These are phyloP conservation scores for Pseudomyrmex pallidus DNA, from an alignment of 1,140 invertebrate genomes.

Conservation along the genomic window DNA sequence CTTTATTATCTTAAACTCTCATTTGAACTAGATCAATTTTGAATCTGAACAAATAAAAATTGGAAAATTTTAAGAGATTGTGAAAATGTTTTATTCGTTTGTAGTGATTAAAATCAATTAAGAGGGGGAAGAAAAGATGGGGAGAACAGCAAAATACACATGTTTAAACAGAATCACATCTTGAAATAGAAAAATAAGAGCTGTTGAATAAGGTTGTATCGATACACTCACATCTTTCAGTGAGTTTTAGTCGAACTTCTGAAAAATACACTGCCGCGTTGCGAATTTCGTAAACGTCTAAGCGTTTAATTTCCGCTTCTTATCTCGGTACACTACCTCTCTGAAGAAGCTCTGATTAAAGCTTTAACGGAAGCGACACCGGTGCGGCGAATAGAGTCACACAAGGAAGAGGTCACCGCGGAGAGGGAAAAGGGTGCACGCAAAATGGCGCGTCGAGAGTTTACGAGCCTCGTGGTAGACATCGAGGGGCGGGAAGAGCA, in stretches of 20 bases:
- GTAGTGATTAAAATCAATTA: neutral
- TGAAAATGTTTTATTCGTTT: no score
- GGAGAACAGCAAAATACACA: neutral
- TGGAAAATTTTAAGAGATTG: no score
- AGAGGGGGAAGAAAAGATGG: neutral
- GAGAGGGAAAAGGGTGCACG: constrained; percentile 27
- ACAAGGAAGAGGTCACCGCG: constrained; percentile 10
- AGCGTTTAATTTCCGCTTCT: constrained; percentile 59
- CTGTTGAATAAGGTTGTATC: no score
- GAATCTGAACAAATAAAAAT: no score
- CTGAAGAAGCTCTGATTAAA: constrained; percentile 47
- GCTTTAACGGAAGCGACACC: neutral
- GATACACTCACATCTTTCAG: no score
- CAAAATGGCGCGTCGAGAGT: constrained; percentile 63
- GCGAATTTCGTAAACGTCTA: constrained; percentile 25
- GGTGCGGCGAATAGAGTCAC: neutral
- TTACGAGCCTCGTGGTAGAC: constrained; percentile 33
- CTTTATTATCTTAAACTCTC: neutral
- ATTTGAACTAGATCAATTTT: neutral
- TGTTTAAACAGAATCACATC: neutral
- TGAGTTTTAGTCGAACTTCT: neutral
- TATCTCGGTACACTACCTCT: constrained; percentile 16
- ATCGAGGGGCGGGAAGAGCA: neutral
- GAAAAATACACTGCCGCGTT: constrained; percentile 7
- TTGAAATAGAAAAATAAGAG: neutral